Evolutionary conservation across 2,113 vertebrate genomes (phyloP).

Genomic region (Paedocypris sp.): DNA sequence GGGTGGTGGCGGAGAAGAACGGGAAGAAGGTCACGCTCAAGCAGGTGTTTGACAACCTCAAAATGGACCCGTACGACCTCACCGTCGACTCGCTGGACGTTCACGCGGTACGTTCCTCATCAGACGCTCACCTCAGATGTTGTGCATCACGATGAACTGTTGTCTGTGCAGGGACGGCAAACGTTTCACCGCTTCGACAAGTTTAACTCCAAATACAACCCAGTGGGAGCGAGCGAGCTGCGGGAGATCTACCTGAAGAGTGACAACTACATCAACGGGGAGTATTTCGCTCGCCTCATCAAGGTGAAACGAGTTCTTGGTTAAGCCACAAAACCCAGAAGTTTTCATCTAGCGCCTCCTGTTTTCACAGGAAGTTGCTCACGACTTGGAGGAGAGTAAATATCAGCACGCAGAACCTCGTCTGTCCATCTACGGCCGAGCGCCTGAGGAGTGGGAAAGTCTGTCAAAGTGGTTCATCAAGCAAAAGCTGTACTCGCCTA

Average conservation of each 20-base stretch:
- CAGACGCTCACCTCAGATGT: too few species aligned
- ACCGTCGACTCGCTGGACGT: conserved; percentile 96
- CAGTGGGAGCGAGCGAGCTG: conserved; percentile 90
- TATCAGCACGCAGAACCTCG: conserved; percentile 92
- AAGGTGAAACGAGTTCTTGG: conserved; percentile 63
- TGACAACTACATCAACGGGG: conserved; percentile 86
- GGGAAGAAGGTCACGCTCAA: conserved; percentile 74
- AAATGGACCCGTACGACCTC: conserved; percentile 94
- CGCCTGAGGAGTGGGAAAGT: conserved; percentile 72
- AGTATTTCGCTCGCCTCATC: conserved; percentile 94
- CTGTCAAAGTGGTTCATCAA: conserved; percentile 90
- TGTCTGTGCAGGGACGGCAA: conserved; percentile 77
- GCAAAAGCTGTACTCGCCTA: conserved; percentile 86
- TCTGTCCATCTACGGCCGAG: conserved; percentile 87
- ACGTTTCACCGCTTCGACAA: conserved; percentile 98
- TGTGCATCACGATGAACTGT: neutral
- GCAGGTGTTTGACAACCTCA: conserved; percentile 77
- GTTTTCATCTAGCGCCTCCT: neutral
- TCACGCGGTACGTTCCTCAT: conserved; percentile 75
- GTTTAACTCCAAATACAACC: conserved; percentile 99
- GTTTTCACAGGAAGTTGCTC: conserved; percentile 76
- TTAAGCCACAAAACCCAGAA: neutral
- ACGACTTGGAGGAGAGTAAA: conserved; percentile 86
- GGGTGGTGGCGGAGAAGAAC: conserved; percentile 72
- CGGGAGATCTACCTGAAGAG: conserved; percentile 92